Base-by-base conservation (phyloP, 2,888 invertebrate species). In the Agonum fuliginosum region DNA sequence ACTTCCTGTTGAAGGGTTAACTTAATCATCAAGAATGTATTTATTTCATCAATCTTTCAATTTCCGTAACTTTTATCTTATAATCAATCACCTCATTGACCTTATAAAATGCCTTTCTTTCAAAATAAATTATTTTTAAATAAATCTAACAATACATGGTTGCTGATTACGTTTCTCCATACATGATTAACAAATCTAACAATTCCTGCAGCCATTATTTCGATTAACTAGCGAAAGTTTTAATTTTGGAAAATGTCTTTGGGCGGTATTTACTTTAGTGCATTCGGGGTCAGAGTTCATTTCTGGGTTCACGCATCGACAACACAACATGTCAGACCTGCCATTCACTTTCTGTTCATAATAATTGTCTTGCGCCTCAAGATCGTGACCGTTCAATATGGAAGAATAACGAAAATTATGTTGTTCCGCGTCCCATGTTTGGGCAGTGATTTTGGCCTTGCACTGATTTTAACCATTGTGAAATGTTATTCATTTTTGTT, bases 261-360 rank as follows among this genome's bases (percentile, higher is more conserved):
- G 43, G 46, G 69, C 69, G 69, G 46, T 69, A 58, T 58, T 58
- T 27, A 58, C 14, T 14, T 58, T 24, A 17, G 46, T 46, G 20
- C 69, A 69, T 43, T 43, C 8, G 6, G 24, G 69, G 69, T 69
- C 69, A 69, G 22, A 69, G 69, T 41, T 67, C 41, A 67, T 22
- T 12, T 67, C 22, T 37, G 41, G 65, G 67, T 14, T 41, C 46
- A 62, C 58, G 58, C 58, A 62, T 62, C 34, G 30, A 30, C 58
- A 62, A n/a, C n/a, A 27, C 46, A 46, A 2, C 65, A 41, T 37
- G 54, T 54, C 14, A 46, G 46, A 27, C 4, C 14, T 12, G 22
- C 69, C 43, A 43, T 69, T 69, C 69, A 69, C 69, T 69, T 69
- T 69, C 27, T 14, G 43, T 14, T 22, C 14, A 14, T 69, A 46